These are phyloP conservation scores for Pogoniulus pusillus DNA, from an alignment of 2,797 vertebrate species.

Conservation along the genomic window DNA sequence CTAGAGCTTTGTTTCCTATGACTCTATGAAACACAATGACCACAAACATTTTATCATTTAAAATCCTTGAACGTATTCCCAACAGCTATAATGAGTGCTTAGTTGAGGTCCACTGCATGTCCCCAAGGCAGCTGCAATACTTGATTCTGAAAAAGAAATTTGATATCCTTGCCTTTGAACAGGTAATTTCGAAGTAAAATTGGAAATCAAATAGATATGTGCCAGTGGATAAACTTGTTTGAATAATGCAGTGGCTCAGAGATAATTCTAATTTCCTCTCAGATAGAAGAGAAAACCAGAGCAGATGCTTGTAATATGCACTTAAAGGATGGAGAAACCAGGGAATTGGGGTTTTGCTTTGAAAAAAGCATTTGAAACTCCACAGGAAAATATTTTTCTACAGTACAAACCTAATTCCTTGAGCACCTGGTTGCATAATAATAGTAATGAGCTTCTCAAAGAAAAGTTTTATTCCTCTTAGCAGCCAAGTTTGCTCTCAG, in stretches of 20 bases:
- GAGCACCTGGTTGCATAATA: too few relatives aligned
- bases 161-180: not conserved
- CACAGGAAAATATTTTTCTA: not conserved
- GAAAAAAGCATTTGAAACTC: not conserved
- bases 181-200: slow-evolving; percentile 17
- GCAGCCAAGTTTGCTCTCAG: not conserved
- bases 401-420: not conserved
- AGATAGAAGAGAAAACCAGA: not conserved
- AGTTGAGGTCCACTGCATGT: not conserved
- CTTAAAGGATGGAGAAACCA: not conserved
- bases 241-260: not conserved
- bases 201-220: slow-evolving; percentile 16
- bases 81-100: not conserved
- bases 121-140: not conserved
- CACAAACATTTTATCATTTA: not conserved
- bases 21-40: too few relatives aligned
- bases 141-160: not conserved
- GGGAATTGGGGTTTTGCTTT: not conserved
- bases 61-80: not conserved
- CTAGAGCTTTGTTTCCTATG: too few relatives aligned
- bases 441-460: not conserved
- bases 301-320: not conserved
- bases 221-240: not conserved
- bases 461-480: not conserved
- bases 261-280: not conserved